Conservation (phyloP, 2,797 vertebrate species). For the Enteromius afrohamiltoni region DNA sequence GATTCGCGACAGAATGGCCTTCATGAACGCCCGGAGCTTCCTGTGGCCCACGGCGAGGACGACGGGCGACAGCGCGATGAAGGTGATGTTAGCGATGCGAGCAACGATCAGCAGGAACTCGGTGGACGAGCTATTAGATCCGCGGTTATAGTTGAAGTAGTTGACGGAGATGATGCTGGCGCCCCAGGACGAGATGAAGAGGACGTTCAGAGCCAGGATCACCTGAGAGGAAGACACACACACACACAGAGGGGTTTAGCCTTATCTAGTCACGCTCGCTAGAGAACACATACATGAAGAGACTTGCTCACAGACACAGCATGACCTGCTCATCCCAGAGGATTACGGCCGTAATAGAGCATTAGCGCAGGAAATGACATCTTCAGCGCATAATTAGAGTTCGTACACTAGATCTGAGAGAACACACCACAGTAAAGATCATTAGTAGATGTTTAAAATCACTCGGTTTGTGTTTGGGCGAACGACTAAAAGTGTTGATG, state of each 20-base stretch:
- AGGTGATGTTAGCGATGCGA: constrained; percentile 78
- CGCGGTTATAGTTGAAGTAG: constrained; percentile 81
- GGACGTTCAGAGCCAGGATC: constrained; percentile 78
- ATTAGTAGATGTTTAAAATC: not conserved
- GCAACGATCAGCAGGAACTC: constrained; percentile 75
- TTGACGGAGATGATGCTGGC: constrained; percentile 81
- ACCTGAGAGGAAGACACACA: constrained; percentile 67
- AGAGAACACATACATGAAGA: not conserved
- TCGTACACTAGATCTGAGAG: not conserved
- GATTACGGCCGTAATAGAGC: not conserved
- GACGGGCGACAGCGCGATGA: constrained; percentile 78
- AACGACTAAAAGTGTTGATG: not conserved
- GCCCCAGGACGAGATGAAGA: constrained; percentile 82
- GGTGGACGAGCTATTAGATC: constrained; percentile 61
- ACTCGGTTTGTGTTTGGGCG: no score
- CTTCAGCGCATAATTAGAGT: not conserved
- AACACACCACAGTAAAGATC: not conserved
- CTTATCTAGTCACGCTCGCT: not conserved
- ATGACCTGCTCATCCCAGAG: not conserved
- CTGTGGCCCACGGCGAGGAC: constrained; percentile 79
- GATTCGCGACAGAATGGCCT: constrained; percentile 58
- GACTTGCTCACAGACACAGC: not conserved
- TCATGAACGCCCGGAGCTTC: constrained; percentile 73
- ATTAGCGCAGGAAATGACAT: constrained; percentile 12
- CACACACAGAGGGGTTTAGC: not conserved